Evolutionary conservation across 2,888 invertebrate genomes (phyloP).

Genomic region (Noctua janthina): DNA sequence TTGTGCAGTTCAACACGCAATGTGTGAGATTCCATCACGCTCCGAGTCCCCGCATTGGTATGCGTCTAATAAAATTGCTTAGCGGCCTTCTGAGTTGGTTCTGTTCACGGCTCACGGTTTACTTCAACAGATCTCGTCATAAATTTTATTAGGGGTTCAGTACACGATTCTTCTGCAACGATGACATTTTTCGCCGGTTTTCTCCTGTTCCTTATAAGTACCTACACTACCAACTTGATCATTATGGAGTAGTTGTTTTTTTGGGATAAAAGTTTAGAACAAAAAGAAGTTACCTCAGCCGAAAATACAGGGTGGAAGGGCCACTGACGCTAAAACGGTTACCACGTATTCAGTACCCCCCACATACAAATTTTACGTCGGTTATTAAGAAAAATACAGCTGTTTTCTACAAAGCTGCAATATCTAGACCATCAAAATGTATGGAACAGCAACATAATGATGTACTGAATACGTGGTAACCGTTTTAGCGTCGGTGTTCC

Average conservation of each 20-base stretch:
- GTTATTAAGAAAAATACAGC: no score
- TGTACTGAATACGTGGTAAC: not conserved
- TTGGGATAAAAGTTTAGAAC: not conserved
- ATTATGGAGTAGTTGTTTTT: not conserved
- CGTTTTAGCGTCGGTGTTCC: not conserved
- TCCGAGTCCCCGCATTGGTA: not conserved
- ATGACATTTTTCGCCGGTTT: not conserved
- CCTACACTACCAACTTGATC: not conserved
- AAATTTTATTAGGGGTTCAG: not conserved
- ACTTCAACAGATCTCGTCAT: not conserved
- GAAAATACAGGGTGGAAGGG: not conserved
- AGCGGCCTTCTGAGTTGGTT: not conserved
- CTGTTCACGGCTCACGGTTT: not conserved
- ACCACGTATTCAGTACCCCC: no score
- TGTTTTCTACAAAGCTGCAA: not conserved
- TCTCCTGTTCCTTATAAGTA: not conserved
- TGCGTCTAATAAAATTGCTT: not conserved
- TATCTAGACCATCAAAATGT: not conserved
- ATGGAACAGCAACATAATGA: not conserved
- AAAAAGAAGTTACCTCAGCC: not conserved
- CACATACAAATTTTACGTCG: no score
- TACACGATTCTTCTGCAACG: not conserved
- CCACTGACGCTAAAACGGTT: no score
- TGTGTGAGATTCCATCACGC: conserved; percentile 50
- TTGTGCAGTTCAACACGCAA: conserved; percentile 40